These are phyloP conservation scores for Pyrocoelia pectoralis DNA, from an alignment of 2,888 invertebrate genomes.

Conservation along the genomic window DNA sequence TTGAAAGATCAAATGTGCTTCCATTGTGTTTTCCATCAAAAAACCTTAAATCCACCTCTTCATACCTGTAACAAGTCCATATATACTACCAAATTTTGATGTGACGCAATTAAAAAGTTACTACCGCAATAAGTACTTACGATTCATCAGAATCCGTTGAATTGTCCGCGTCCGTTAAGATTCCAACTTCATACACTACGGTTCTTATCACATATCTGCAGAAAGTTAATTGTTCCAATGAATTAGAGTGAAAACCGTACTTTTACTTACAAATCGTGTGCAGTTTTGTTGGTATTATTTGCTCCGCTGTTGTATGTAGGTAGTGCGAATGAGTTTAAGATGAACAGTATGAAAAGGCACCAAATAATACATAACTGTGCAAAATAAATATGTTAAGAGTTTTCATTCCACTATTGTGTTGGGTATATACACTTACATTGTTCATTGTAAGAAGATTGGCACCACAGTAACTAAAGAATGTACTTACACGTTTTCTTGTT, in stretches of 20 bases:
- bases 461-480: not conserved
- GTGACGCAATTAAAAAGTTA: no score
- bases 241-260: not conserved
- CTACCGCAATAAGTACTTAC: conserved; percentile 47
- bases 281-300: not conserved
- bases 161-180: conserved; percentile 63
- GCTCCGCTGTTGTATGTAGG: not conserved
- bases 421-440: not conserved
- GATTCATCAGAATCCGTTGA: conserved; percentile 54
- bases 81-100: no score
- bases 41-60: conserved; percentile 65
- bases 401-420: not conserved
- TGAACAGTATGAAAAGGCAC: not conserved
- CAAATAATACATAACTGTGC: not conserved
- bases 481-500: not conserved
- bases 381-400: not conserved
- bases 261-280: conserved; percentile 3
- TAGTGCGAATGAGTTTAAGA: not conserved
- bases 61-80: conserved; percentile 56
- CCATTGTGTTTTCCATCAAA: conserved; percentile 62
- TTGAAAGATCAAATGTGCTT: conserved; percentile 62
- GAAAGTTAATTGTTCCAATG: conserved; percentile 25
- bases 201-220: conserved; percentile 66
- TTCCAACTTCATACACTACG: conserved; percentile 68
- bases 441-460: not conserved